phyloP scores from a whole-genome alignment of 2,113 vertebrate species.

The Lethenteron camtschaticum region DNA sequence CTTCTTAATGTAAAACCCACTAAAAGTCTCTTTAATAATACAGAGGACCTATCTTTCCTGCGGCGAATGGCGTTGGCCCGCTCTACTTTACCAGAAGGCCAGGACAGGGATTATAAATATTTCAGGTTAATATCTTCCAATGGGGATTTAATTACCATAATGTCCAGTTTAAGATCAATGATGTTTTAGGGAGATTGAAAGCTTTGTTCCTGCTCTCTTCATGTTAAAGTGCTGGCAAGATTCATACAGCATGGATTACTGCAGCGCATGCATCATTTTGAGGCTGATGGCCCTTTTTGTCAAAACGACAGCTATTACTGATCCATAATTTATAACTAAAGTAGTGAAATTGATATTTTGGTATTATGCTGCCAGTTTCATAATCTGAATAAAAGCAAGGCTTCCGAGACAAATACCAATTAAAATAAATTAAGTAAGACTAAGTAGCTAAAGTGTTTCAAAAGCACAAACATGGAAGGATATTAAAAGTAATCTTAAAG shows the following conservation, averaged over 20 bases:
- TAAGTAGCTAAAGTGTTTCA: too few relatives aligned
- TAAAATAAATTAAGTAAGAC: too few relatives aligned
- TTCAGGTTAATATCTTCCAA: constrained; percentile 6
- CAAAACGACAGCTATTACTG: constrained; percentile 3
- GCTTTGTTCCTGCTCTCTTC: constrained; percentile 5
- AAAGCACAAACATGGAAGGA: too few relatives aligned
- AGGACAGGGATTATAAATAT: constrained; percentile 6
- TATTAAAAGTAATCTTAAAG: too few relatives aligned
- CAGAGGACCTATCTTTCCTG: constrained; percentile 1
- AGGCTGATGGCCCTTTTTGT: not conserved
- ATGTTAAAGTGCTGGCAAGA: constrained; percentile 2
- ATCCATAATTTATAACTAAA: constrained; percentile 4
- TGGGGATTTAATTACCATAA: constrained; percentile 4
- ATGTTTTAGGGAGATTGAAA: constrained; percentile 5
- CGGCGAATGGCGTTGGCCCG: constrained; percentile 1
- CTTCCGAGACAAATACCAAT: too few relatives aligned
- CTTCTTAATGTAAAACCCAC: constrained; percentile 6
- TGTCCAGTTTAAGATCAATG: constrained; percentile 6
- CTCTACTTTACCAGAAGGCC: constrained; percentile 1
- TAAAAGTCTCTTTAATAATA: constrained; percentile 6
- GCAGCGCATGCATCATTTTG: not conserved
- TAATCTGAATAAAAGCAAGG: too few relatives aligned
- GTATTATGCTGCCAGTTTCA: too few relatives aligned
- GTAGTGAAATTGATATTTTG: too few relatives aligned
- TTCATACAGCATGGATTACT: constrained; percentile 5